Conservation (phyloP, 2,797 vertebrate genomes). For the Petrocephalus sullivani region DNA sequence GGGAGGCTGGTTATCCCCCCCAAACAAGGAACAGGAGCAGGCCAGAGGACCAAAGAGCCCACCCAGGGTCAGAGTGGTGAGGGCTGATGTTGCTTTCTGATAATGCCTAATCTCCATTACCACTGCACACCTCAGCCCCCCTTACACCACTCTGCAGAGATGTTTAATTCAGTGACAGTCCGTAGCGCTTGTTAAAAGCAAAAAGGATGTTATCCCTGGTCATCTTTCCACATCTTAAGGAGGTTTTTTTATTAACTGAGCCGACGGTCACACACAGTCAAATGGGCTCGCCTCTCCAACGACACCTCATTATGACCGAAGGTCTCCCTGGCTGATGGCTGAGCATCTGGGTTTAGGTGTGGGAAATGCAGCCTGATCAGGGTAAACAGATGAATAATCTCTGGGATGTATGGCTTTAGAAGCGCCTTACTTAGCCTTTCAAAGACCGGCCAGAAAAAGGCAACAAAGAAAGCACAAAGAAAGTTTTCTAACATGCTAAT, state of each 20-base stretch:
- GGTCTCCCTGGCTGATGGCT: not conserved
- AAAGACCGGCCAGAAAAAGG: not conserved
- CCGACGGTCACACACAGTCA: not conserved
- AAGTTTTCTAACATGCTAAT: slow-evolving; percentile 36
- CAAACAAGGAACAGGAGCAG: slow-evolving; percentile 8
- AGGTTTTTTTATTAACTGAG: not conserved
- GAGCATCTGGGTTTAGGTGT: not conserved
- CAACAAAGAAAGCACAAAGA: not conserved
- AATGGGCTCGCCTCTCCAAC: not conserved
- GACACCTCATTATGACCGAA: not conserved
- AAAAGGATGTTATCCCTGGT: not conserved
- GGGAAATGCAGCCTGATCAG: not conserved
- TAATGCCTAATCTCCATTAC: slow-evolving; percentile 9
- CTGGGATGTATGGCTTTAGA: not conserved
- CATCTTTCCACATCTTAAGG: not conserved
- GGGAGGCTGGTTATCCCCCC: slow-evolving; percentile 25
- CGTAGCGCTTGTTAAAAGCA: not conserved
- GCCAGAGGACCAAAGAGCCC: not conserved
- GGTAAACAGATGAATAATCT: not conserved
- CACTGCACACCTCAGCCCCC: not conserved
- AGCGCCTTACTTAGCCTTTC: not conserved
- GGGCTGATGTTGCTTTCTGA: not conserved
- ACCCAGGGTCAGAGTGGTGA: slow-evolving; percentile 8
- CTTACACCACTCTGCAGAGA: not conserved
- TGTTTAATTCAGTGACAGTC: not conserved